Percentiles rank a stretch among this genome's conserved stretches.
Conservation (phyloP, 2,113 vertebrate genomes). For the Stigmatopora argus region DNA sequence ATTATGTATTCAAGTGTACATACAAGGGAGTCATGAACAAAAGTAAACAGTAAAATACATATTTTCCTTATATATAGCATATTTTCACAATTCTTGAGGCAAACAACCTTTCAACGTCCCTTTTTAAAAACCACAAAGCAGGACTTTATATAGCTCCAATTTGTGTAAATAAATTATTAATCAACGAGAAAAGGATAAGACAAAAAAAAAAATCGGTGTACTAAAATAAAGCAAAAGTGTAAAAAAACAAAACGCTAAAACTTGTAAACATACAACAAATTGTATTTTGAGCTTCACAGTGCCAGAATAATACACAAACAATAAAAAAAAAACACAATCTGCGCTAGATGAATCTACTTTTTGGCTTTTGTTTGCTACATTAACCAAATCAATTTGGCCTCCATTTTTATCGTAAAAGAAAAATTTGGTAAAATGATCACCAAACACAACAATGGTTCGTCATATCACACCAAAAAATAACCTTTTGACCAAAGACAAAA, state of each 20-base stretch:
- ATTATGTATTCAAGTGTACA: too few species aligned
- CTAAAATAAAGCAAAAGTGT: background rate
- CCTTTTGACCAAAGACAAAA: too few species aligned
- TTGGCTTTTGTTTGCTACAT: conserved; percentile 5
- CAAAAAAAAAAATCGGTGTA: too few species aligned
- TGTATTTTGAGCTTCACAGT: background rate
- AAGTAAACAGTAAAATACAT: too few species aligned
- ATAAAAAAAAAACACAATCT: background rate
- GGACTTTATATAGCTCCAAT: too few species aligned
- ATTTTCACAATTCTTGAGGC: too few species aligned
- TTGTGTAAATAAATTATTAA: too few species aligned
- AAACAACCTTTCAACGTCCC: too few species aligned
- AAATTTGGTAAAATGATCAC: conserved; percentile 21
- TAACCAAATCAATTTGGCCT: background rate
- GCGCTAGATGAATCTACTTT: background rate
- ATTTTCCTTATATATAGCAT: too few species aligned
- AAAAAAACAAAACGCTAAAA: background rate
- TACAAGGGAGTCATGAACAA: too few species aligned
- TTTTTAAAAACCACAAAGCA: too few species aligned
- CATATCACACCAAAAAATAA: background rate
- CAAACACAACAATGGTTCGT: conserved; percentile 21
- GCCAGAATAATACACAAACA: background rate
- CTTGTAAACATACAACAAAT: background rate
- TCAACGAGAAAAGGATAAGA: too few species aligned
- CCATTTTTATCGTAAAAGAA: background rate